Evolutionary conservation across 2,888 invertebrate species (phyloP).

Genomic region (Meliscaeva auricollis): DNA sequence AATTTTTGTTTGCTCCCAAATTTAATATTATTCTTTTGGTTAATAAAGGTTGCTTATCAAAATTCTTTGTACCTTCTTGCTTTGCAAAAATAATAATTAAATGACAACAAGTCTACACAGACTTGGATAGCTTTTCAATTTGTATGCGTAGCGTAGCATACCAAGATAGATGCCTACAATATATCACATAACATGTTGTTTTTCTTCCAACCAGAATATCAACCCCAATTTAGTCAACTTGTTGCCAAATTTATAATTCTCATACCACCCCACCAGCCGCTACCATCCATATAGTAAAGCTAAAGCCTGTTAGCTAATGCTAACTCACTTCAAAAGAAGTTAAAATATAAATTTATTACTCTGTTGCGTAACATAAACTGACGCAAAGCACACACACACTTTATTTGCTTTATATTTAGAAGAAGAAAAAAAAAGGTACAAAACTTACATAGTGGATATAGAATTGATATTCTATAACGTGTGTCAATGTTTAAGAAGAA

Average conservation of each 20-base stretch:
- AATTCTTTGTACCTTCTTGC: not conserved
- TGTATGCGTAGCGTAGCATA: constrained; percentile 17
- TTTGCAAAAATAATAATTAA: constrained; percentile 1
- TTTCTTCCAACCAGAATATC: constrained; percentile 12
- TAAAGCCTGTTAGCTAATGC: constrained; percentile 1
- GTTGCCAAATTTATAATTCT: constrained; percentile 12
- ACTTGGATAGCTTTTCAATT: not conserved
- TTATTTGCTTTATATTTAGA: constrained; percentile 21
- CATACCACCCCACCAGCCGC: not conserved
- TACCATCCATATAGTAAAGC: too few species aligned
- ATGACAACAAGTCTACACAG: not conserved
- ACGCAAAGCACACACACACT: constrained; percentile 21
- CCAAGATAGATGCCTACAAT: not conserved
- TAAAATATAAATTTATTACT: constrained; percentile 40
- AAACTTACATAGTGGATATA: not conserved
- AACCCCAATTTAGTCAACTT: constrained; percentile 6
- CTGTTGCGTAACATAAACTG: constrained; percentile 43
- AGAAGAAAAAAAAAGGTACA: not conserved
- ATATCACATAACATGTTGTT: not conserved
- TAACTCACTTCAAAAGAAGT: constrained; percentile 31
- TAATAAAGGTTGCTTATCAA: not conserved
- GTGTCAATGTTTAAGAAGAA: not conserved
- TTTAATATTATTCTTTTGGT: not conserved
- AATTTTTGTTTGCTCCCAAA: too few species aligned
- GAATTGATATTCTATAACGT: constrained; percentile 1